Evolutionary conservation across 2,888 invertebrate species (phyloP).

Genomic region (Noctua janthe): DNA sequence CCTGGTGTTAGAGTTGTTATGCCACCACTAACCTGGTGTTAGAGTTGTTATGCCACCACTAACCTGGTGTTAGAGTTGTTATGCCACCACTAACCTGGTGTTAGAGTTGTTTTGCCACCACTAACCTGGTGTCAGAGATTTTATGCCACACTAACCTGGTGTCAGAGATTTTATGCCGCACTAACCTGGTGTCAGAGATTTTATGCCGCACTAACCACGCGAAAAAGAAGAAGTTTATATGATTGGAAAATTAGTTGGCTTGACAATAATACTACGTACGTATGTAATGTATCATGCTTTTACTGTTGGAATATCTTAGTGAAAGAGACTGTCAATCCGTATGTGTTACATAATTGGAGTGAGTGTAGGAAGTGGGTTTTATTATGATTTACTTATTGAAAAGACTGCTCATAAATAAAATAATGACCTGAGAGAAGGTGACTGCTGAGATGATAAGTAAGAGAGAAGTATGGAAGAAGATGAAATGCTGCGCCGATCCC

Average conservation of each 20-base stretch:
- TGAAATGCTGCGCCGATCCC: neutral
- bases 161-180: too few relatives aligned
- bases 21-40: too few relatives aligned
- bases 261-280: neutral
- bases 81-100: too few relatives aligned
- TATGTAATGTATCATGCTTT: neutral
- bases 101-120: too few relatives aligned
- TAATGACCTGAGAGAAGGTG: neutral
- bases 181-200: too few relatives aligned
- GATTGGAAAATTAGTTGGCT: neutral
- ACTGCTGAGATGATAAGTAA: neutral
- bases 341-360: neutral
- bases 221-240: too few relatives aligned
- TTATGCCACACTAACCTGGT: too few relatives aligned
- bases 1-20: too few relatives aligned
- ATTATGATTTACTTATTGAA: neutral
- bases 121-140: too few relatives aligned
- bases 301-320: neutral
- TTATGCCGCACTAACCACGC: too few relatives aligned
- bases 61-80: too few relatives aligned
- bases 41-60: too few relatives aligned
- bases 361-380: neutral
- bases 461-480: neutral
- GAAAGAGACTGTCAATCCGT: neutral
- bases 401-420: neutral